These are phyloP conservation scores for Parelbella ahira DNA, from an alignment of 2,888 invertebrate species.

Conservation along the genomic window DNA sequence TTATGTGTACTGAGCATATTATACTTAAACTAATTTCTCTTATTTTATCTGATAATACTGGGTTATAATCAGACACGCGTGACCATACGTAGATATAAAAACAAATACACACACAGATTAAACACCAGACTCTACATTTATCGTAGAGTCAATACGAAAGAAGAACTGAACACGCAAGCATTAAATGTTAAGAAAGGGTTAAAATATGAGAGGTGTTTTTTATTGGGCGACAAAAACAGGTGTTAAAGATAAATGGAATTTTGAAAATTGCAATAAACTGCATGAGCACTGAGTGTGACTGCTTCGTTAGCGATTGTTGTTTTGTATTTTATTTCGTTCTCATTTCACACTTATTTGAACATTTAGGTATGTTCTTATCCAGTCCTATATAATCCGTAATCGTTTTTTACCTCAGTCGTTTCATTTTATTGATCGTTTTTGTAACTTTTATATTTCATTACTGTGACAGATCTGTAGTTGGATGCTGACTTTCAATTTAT, in stretches of 20 bases:
- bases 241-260: slow-evolving; percentile 23
- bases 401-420: too few species aligned
- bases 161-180: slow-evolving; percentile 20
- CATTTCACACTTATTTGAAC: slow-evolving; percentile 1
- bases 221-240: slow-evolving; percentile 17
- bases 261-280: slow-evolving; percentile 10
- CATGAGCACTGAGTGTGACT: slow-evolving; percentile 11
- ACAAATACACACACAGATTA: slow-evolving; percentile 1
- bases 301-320: slow-evolving; percentile 11
- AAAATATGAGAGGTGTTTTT: slow-evolving; percentile 20
- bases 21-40: too few species aligned
- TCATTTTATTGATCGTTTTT: too few species aligned
- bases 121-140: slow-evolving; percentile 20
- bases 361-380: not conserved
- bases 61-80: too few species aligned
- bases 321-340: slow-evolving; percentile 10
- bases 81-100: not conserved
- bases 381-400: too few species aligned
- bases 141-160: slow-evolving; percentile 18
- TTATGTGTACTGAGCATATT: too few species aligned
- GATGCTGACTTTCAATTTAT: too few species aligned
- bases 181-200: slow-evolving; percentile 20
- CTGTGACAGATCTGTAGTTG: too few species aligned
- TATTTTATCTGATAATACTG: too few species aligned
- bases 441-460: too few species aligned